These are phyloP conservation scores for Rhinopomastus cyanomelas DNA, from an alignment of 2,113 vertebrate genomes.

Conservation along the genomic window DNA sequence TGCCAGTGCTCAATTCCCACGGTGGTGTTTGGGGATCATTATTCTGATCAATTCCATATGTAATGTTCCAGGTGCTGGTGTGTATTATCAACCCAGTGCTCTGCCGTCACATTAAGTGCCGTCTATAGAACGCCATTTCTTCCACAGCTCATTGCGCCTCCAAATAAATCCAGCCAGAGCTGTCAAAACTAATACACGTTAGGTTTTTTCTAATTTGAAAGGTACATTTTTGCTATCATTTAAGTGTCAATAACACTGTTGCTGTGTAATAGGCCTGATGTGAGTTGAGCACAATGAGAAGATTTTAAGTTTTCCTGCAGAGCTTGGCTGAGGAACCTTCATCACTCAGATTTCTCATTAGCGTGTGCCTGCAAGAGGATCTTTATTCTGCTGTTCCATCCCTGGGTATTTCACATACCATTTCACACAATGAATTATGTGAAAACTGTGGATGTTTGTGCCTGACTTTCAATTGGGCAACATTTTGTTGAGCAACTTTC, in stretches of 20 bases:
- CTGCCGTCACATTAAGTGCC: conserved; percentile 26
- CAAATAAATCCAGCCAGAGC: conserved; percentile 38
- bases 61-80: not conserved
- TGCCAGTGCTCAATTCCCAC: not conserved
- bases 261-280: conserved; percentile 16
- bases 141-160: conserved; percentile 20
- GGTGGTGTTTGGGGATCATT: not conserved
- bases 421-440: not conserved
- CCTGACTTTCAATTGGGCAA: not conserved
- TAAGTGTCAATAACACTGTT: not conserved
- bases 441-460: not conserved
- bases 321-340: not conserved
- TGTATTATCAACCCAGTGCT: not conserved
- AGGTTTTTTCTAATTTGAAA: not conserved
- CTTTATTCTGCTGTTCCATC: not conserved
- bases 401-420: not conserved
- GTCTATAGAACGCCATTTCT: conserved; percentile 25
- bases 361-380: not conserved
- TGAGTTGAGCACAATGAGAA: not conserved
- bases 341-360: not conserved
- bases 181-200: conserved; percentile 40
- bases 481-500: not conserved
- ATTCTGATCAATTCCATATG: not conserved
- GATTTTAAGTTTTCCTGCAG: not conserved
- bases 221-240: conserved; percentile 42